A percentile compares a stretch with the other conserved stretches of the same genome.
These are phyloP conservation scores for Typhlichthys subterraneus DNA, from an alignment of 2,797 vertebrate species.

Conservation along the genomic window DNA sequence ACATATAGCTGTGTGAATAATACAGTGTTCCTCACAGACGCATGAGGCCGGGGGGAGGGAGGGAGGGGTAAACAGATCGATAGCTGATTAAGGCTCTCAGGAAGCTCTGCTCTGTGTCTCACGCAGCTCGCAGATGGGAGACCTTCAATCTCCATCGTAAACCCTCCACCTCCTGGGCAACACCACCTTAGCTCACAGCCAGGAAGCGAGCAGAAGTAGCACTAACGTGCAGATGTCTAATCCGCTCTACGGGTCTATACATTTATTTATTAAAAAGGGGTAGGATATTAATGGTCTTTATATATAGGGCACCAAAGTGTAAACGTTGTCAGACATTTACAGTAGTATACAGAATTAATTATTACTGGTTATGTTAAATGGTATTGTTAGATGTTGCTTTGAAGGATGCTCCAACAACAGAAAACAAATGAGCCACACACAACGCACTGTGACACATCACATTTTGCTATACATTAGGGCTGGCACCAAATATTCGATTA, in stretches of 20 bases:
- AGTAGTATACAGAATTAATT: too few species aligned
- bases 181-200: conserved; percentile 6
- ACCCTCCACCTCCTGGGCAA: background rate
- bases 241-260: conserved; percentile 13
- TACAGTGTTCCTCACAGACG: conserved; percentile 42
- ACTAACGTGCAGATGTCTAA: background rate
- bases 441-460: conserved; percentile 1
- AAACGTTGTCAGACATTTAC: too few species aligned
- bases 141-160: conserved; percentile 12
- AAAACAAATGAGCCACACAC: conserved; percentile 27
- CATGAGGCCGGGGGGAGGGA: background rate
- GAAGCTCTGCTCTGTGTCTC: conserved; percentile 24
- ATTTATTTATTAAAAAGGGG: conserved; percentile 14
- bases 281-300: conserved; percentile 18
- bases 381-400: conserved; percentile 20
- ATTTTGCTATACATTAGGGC: conserved; percentile 1
- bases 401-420: conserved; percentile 2
- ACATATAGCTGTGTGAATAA: conserved; percentile 60
- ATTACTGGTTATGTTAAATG: too few species aligned
- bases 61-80: conserved; percentile 59
- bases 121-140: conserved; percentile 4
- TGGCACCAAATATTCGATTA: too few species aligned
- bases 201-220: conserved; percentile 19
- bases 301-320: conserved; percentile 9
- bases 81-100: conserved; percentile 54